Conservation (phyloP, 2,888 invertebrate species). For the Serripes groenlandicus region DNA sequence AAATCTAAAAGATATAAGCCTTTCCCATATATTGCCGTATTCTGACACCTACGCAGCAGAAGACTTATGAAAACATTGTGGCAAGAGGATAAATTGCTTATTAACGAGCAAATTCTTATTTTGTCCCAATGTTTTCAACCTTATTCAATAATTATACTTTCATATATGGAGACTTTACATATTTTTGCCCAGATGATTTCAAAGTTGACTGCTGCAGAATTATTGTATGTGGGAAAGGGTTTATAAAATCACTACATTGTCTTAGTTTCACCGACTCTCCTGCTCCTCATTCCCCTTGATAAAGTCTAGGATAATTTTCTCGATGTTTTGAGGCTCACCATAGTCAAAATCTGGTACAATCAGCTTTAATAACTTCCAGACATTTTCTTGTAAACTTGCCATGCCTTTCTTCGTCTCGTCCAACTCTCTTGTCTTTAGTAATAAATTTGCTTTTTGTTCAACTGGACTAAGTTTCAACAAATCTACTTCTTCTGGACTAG, state of each 20-base stretch:
- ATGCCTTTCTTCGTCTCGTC: conserved; percentile 54
- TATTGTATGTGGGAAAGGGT: too few species aligned
- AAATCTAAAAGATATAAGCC: too few species aligned
- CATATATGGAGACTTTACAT: too few species aligned
- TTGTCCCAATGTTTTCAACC: too few species aligned
- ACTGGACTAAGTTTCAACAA: conserved; percentile 45
- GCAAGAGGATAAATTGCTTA: too few species aligned
- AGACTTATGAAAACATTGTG: too few species aligned
- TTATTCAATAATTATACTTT: too few species aligned
- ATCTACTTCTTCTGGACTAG: conserved; percentile 51
- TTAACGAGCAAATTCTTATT: too few species aligned
- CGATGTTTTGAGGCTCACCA: conserved; percentile 75
- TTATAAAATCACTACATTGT: neutral
- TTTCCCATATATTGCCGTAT: too few species aligned
- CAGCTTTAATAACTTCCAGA: conserved; percentile 72
- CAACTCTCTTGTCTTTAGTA: conserved; percentile 47
- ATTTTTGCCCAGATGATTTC: too few species aligned
- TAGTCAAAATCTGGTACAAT: conserved; percentile 79
- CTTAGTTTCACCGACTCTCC: neutral
- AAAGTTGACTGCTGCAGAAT: too few species aligned
- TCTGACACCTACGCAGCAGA: too few species aligned
- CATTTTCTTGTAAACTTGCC: conserved; percentile 69
- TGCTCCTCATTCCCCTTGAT: conserved; percentile 69
- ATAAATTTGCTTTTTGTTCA: conserved; percentile 51
- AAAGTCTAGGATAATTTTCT: conserved; percentile 75